Evolutionary conservation across 2,888 invertebrate species (phyloP), one percentile per base, ranked within the genome.

Genomic region (Lasioglossum villosulum): DNA sequence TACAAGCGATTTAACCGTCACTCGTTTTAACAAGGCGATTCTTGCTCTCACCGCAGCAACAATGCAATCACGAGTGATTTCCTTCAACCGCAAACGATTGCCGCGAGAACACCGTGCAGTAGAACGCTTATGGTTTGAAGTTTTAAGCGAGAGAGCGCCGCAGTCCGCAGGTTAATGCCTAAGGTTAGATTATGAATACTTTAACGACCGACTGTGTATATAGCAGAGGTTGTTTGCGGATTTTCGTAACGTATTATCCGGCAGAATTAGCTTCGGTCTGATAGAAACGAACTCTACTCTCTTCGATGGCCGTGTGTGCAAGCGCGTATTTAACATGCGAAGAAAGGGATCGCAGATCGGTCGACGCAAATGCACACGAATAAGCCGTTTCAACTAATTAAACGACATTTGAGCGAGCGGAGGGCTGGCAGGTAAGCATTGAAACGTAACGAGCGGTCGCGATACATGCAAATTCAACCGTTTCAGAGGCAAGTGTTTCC

Each of bases 381-480:
- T 85, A 82, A 78, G 81, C 78, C 79, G 88, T 84, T 86, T 82
- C 86, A 87, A 89, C 88, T 91, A 91, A 91, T 91, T 91, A 91
- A 91, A 90, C 90, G 86, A 89, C 87, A 83, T 90, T 92, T 91
- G 88, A 91, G 86, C 86, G 88, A 83, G 77, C 87, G 87, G 85
- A 90, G 88, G 86, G 86, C 78, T 56, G 82, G 37, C 84, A 82
- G 83, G 86, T 78, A 80, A 80, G 86, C 87, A 91, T 89, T 89
- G 91, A 90, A 91, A 91, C 90, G 87, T 88, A 91, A 91, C 90
- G 89, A 91, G 83, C 89, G 90, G 79, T 82, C 75, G 82, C 89
- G 91, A 91, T 91, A 91, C 91, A 91, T 91, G 91, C 84, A 91
- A 91, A 91, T 90, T 88, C 90, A 91, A 91, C 89, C 89, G 89